Percentiles rank a stretch among this genome's conserved stretches.
phyloP scores from a whole-genome alignment of 2,888 invertebrate genomes.

The Diaprepes abbreviatus region DNA sequence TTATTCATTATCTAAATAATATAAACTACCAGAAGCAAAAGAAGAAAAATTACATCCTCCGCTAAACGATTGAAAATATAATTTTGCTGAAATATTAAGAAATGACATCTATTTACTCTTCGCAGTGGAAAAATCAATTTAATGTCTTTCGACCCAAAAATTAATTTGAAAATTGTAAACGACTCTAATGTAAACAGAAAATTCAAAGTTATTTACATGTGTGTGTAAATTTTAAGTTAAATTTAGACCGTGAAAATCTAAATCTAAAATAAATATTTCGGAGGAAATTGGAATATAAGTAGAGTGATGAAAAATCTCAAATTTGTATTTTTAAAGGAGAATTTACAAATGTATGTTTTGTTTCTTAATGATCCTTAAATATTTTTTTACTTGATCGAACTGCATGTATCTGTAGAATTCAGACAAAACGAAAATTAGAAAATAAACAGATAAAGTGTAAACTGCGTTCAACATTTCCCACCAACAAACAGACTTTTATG shows the following conservation, averaged over 20 bases:
- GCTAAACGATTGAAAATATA: too few species aligned
- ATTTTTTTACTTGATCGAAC: too few species aligned
- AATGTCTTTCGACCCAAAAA: background rate
- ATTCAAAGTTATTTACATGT: slow-evolving; percentile 39
- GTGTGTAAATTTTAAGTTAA: slow-evolving; percentile 43
- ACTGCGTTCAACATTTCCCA: too few species aligned
- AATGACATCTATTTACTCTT: background rate
- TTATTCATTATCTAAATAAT: too few species aligned
- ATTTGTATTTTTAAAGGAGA: slow-evolving; percentile 18
- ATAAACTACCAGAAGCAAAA: too few species aligned
- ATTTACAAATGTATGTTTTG: background rate
- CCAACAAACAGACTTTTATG: too few species aligned
- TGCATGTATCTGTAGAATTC: too few species aligned
- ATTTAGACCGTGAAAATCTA: slow-evolving; percentile 42
- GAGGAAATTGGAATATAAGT: slow-evolving; percentile 41
- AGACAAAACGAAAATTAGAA: too few species aligned
- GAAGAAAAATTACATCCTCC: too few species aligned
- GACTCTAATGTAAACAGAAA: slow-evolving; percentile 38
- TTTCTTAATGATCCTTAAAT: too few species aligned
- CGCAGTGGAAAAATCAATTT: too few species aligned
- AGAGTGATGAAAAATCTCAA: slow-evolving; percentile 31
- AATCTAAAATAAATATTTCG: slow-evolving; percentile 47
- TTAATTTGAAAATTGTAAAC: slow-evolving; percentile 32
- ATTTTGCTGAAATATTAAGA: background rate
- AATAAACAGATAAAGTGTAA: too few species aligned